Evolutionary conservation across 2,888 invertebrate species (phyloP).

Genomic region (Cryptus armator): DNA sequence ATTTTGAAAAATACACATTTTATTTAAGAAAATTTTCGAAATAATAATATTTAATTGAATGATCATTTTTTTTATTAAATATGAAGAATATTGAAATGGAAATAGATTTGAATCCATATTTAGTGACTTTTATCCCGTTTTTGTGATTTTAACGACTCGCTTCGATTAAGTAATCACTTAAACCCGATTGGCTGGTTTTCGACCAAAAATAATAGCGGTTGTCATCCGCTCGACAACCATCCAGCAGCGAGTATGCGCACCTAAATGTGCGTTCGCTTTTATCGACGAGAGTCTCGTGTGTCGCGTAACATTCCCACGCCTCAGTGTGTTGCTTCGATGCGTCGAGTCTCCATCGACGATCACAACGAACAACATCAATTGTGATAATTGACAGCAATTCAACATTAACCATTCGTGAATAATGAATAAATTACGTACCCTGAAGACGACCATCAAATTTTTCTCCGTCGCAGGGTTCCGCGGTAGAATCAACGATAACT

Average conservation of each 20-base stretch:
- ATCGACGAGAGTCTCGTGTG: neutral
- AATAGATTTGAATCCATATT: no score
- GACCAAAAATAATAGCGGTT: neutral
- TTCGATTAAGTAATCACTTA: no score
- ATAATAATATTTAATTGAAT: no score
- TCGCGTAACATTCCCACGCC: neutral
- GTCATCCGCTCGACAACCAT: neutral
- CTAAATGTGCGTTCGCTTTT: neutral
- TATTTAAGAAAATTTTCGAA: no score
- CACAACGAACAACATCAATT: neutral
- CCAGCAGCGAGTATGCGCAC: neutral
- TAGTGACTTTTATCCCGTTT: no score
- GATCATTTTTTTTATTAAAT: no score
- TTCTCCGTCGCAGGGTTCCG: slow-evolving; percentile 86
- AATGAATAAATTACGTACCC: slow-evolving; percentile 85
- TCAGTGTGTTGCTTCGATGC: neutral
- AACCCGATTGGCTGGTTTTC: no score
- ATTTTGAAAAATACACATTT: no score
- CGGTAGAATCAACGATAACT: slow-evolving; percentile 89
- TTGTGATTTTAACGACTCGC: no score
- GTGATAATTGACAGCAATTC: neutral
- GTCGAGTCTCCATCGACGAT: neutral
- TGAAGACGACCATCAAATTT: slow-evolving; percentile 87
- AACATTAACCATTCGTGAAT: neutral
- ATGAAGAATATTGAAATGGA: no score